Conservation (phyloP, 2,888 invertebrate genomes). For the Lithosia quadra region DNA sequence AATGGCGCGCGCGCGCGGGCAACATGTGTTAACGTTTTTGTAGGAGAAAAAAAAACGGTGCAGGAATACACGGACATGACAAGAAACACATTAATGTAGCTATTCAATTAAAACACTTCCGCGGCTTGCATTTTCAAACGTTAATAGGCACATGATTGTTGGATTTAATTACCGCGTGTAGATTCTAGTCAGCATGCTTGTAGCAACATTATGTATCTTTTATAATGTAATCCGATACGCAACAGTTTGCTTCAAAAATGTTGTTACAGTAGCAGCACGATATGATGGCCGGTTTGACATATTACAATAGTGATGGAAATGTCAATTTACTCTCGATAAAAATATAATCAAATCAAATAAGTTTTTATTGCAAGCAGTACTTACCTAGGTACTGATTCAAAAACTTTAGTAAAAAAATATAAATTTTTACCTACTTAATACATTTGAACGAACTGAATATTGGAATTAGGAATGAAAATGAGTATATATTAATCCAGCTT, state of each 20-base stretch:
- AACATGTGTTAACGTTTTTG: conserved; percentile 4
- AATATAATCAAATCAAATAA: too few relatives aligned
- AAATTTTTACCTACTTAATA: too few relatives aligned
- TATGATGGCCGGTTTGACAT: too few relatives aligned
- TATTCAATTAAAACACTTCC: conserved; percentile 12
- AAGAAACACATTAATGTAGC: background rate
- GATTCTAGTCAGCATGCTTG: background rate
- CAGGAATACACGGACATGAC: background rate
- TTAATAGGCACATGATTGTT: conserved; percentile 13
- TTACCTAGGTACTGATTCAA: too few relatives aligned
- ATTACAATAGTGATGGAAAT: too few relatives aligned
- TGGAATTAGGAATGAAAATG: too few relatives aligned
- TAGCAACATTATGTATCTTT: background rate
- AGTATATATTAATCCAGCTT: too few relatives aligned
- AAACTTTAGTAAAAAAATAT: too few relatives aligned
- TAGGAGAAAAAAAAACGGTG: background rate
- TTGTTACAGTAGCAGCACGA: too few relatives aligned
- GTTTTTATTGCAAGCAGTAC: too few relatives aligned
- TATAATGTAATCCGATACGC: background rate
- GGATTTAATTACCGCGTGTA: conserved; percentile 7
- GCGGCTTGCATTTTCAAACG: background rate
- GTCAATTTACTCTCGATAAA: too few relatives aligned
- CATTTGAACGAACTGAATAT: too few relatives aligned
- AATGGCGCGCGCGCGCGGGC: conserved; percentile 20
- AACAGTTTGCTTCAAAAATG: background rate